Percentiles rank a stretch among this genome's conserved stretches.
Conservation (phyloP, 2,797 vertebrate species). For the Etheostoma nigrum region DNA sequence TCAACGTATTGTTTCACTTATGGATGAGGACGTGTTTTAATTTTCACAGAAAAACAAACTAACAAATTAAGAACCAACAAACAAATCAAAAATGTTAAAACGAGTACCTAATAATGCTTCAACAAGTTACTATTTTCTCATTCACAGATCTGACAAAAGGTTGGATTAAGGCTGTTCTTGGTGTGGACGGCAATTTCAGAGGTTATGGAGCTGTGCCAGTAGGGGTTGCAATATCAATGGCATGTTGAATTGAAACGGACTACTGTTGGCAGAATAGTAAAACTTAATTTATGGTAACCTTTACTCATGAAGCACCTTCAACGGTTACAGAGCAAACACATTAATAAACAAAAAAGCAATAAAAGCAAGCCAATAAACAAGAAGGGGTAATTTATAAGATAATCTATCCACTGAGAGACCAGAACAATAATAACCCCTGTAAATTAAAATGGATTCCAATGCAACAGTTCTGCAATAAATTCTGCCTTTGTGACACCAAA, state of each 20-base stretch:
- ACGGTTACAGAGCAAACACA: conserved; percentile 16
- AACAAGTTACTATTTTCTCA: background rate
- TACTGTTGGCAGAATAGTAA: background rate
- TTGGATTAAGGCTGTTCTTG: no score
- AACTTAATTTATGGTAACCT: conserved; percentile 32
- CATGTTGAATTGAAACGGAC: background rate
- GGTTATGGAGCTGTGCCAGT: background rate
- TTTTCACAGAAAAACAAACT: no score
- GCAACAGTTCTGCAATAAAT: background rate
- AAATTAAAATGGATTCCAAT: background rate
- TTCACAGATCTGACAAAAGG: no score
- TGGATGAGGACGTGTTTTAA: no score
- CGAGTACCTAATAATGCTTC: no score
- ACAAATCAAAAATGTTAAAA: no score
- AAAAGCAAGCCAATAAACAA: conserved; percentile 31
- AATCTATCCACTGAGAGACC: conserved; percentile 2
- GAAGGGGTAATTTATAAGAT: conserved; percentile 21
- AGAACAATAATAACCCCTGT: conserved; percentile 4
- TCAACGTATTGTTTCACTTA: no score
- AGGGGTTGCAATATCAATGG: background rate
- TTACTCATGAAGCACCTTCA: conserved; percentile 25
- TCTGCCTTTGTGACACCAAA: background rate
- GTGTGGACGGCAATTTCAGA: no score
- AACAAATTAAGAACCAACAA: no score
- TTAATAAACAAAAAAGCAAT: conserved; percentile 36